A percentile compares a stretch with the other conserved stretches of the same genome.
These are phyloP conservation scores for Pardalotus punctatus DNA, from an alignment of 2,113 vertebrate species.

Conservation along the genomic window DNA sequence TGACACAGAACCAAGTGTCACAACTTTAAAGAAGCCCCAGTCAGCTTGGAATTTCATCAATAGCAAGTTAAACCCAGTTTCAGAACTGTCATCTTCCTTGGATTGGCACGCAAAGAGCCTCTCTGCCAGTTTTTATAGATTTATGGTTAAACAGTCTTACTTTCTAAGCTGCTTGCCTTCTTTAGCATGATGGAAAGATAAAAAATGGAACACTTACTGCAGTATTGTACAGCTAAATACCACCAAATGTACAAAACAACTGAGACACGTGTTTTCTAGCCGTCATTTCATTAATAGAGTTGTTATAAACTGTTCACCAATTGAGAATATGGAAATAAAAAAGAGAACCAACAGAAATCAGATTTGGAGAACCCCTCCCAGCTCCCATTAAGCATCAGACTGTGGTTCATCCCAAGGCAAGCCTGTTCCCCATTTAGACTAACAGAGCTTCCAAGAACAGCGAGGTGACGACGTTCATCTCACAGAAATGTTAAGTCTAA, in stretches of 20 bases:
- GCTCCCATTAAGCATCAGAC: neutral
- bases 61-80: neutral
- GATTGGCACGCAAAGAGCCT: neutral
- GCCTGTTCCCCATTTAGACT: constrained; percentile 8
- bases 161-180: neutral
- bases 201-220: neutral
- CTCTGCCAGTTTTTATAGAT: neutral
- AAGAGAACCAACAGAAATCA: neutral
- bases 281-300: neutral
- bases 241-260: neutral
- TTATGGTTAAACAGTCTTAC: neutral
- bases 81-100: neutral
- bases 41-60: neutral
- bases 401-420: neutral
- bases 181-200: neutral
- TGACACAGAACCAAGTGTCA: neutral
- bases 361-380: neutral
- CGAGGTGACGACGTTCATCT: neutral
- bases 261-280: neutral
- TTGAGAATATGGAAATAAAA: neutral
- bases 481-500: constrained; percentile 8
- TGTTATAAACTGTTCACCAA: neutral
- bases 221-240: neutral
- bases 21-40: neutral
- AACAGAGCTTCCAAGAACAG: constrained; percentile 4